A percentile compares a stretch with the other conserved stretches of the same genome.
These are phyloP conservation scores for Tetranychus piercei DNA, from an alignment of 2,888 invertebrate genomes.

Conservation along the genomic window DNA sequence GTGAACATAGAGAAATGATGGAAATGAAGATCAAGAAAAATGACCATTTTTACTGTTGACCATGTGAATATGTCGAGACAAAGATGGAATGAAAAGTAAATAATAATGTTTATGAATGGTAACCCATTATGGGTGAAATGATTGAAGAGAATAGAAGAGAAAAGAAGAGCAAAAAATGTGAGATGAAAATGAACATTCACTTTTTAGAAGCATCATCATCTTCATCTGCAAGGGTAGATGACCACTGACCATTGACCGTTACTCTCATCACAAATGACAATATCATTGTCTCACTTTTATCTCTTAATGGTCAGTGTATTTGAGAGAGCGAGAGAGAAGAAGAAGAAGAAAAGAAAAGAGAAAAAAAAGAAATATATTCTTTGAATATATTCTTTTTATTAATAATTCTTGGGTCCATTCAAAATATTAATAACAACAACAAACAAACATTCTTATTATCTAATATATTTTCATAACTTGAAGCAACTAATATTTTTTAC, in stretches of 20 bases:
- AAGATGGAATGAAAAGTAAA: not conserved
- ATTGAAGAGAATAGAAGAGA: not conserved
- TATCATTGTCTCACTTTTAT: too few relatives aligned
- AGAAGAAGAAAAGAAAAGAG: too few relatives aligned
- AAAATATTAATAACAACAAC: too few relatives aligned
- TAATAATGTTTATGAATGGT: not conserved
- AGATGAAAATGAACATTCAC: not conserved
- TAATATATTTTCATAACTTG: too few relatives aligned
- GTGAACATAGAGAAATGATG: not conserved
- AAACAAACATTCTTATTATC: too few relatives aligned
- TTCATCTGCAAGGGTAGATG: not conserved
- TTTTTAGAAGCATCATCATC: not conserved
- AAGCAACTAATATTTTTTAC: too few relatives aligned
- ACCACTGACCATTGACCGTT: conserved; percentile 1
- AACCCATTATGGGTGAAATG: not conserved
- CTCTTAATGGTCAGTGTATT: too few relatives aligned
- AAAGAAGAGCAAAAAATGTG: not conserved
- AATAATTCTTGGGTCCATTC: too few relatives aligned
- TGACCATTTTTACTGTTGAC: not conserved
- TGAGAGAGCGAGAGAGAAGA: too few relatives aligned
- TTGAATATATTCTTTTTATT: too few relatives aligned
- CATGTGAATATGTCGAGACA: not conserved
- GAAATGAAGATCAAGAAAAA: not conserved
- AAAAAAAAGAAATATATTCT: too few relatives aligned
- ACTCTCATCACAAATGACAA: not conserved